Evolutionary conservation across 2,888 invertebrate species (phyloP), one percentile per base, ranked within the genome.

Genomic region (Brachynemurus nebulosus): DNA sequence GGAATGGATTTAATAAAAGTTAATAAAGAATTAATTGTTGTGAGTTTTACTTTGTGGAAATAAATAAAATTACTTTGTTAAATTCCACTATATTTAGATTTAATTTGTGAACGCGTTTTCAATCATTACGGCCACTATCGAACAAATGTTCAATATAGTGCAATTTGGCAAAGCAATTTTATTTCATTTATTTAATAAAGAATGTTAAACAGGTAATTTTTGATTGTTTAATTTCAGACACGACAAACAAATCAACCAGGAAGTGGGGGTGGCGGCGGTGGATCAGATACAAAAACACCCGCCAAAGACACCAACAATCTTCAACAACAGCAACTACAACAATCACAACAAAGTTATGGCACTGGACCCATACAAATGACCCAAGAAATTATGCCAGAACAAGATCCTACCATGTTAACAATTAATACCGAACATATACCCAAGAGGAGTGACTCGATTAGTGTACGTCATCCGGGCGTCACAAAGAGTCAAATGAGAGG

Each of bases 401-500:
- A 30, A 30, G 14, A 11, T 30, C n/a, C 5, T 30, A 14, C n/a
- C n/a, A 4, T 30, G 14, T n/a, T 30, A n/a, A 30, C 30, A 9
- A 14, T 30, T 2, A 14, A 30, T n/a, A 4, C 30, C n/a, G n/a
- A 30, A 6, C 30, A 4, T 30, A 38, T 49, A 48, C 48, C 38
- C 42, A 19, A 48, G 27, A 18, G 47, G 45, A 48, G 44, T 38
- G 43, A 51, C 48, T 48, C 46, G 48, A 41, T 47, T 47, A 37
- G 50, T 42, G 42, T 46, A 19, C 64, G 63, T 40, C 63, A 66
- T 55, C 64, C 66, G 0, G 57, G 63, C 25, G 69, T 71, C 18
- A 67, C 83, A 20, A 78, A 80, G 58, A 78, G 82, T 16, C 84
- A 86, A 61, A 85, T 86, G 86, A 82, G 84, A 71, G 85, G 85